Conservation (phyloP, 1,140 invertebrate genomes). For the Drosophila burlai region DNA sequence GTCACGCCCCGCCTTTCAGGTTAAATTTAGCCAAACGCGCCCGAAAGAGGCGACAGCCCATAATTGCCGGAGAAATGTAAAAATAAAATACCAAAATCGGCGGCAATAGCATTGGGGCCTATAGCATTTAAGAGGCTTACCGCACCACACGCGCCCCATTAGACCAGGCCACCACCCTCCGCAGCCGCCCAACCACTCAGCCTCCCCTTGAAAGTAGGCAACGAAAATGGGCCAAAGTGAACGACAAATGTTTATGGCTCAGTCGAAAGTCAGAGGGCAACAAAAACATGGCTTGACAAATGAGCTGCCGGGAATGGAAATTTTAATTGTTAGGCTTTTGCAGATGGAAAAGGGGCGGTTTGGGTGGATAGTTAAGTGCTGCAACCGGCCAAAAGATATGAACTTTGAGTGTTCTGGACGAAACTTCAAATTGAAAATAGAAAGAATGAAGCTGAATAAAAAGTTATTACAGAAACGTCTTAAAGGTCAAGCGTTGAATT, state of each 20-base stretch:
- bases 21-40: slow-evolving; percentile 46
- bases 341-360: too few relatives aligned
- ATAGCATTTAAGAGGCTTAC: slow-evolving; percentile 51
- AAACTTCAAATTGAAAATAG: slow-evolving; percentile 17
- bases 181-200: neutral
- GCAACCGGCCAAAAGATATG: slow-evolving; percentile 1
- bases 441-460: neutral
- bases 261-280: slow-evolving; percentile 34
- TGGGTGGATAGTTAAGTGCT: slow-evolving; percentile 8
- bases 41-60: slow-evolving; percentile 36
- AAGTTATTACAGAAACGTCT: neutral
- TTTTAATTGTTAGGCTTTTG: slow-evolving; percentile 34
- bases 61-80: slow-evolving; percentile 46
- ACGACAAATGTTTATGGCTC: slow-evolving; percentile 44
- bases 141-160: slow-evolving; percentile 43
- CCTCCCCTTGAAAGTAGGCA: slow-evolving; percentile 51
- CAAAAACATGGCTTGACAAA: slow-evolving; percentile 42
- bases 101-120: slow-evolving; percentile 16
- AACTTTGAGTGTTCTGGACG: slow-evolving; percentile 16
- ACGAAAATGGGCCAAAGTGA: slow-evolving; percentile 47
- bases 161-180: neutral
- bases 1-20: slow-evolving; percentile 40
- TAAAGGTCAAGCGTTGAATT: neutral
- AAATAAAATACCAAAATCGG: slow-evolving; percentile 51
- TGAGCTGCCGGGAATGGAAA: slow-evolving; percentile 31